phyloP scores from a whole-genome alignment of 2,888 invertebrate species.

The Ormyrus nitidulus region DNA sequence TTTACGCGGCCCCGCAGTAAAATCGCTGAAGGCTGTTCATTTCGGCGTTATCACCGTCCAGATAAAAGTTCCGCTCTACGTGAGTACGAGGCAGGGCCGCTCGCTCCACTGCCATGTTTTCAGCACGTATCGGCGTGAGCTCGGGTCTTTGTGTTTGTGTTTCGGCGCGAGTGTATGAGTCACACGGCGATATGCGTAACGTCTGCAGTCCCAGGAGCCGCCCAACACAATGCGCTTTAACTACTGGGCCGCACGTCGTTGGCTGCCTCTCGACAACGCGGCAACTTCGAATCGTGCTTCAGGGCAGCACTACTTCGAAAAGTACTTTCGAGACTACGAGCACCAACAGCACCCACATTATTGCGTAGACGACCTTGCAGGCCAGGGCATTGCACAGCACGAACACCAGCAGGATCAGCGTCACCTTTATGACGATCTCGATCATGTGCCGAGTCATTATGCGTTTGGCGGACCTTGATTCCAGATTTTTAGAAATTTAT shows the following conservation, averaged over 20 bases:
- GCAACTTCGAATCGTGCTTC: constrained; percentile 19
- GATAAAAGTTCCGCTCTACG: background rate
- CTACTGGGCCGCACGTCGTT: constrained; percentile 9
- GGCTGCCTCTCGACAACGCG: constrained; percentile 19
- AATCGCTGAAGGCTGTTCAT: constrained; percentile 45
- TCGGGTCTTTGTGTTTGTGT: no score
- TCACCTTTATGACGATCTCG: constrained; percentile 59
- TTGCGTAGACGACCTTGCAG: constrained; percentile 59
- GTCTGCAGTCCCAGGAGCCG: constrained; percentile 15
- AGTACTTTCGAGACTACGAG: constrained; percentile 47
- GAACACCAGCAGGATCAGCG: constrained; percentile 59
- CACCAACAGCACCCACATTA: constrained; percentile 60
- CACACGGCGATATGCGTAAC: background rate
- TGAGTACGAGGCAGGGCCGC: background rate
- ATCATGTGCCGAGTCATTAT: constrained; percentile 55
- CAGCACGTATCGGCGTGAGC: background rate
- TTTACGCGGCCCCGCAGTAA: constrained; percentile 32
- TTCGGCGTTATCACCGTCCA: constrained; percentile 17
- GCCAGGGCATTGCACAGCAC: constrained; percentile 61
- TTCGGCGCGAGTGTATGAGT: no score
- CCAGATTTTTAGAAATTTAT: no score
- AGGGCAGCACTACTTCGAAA: constrained; percentile 39
- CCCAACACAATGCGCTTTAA: constrained; percentile 7
- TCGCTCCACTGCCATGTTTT: constrained; percentile 22
- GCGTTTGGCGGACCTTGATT: background rate